Evolutionary conservation across 2,888 invertebrate genomes (phyloP), one percentile per base, ranked within the genome.

Genomic region (Ichneumon xanthorius): DNA sequence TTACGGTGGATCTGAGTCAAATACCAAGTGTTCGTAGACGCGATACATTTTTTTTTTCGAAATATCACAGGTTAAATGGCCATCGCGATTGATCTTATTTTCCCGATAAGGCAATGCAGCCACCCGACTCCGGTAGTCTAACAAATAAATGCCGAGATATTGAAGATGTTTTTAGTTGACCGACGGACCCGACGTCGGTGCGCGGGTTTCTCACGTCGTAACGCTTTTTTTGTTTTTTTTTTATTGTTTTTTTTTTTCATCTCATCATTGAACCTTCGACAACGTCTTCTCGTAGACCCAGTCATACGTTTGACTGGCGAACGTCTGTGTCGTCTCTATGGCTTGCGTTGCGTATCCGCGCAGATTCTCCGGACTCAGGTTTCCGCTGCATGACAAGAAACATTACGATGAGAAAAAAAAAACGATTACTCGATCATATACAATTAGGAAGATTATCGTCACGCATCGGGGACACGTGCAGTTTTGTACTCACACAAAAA

Each of bases 271-370:
- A 94, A 96, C 96, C 94, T 96, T 96, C 11, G 96, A 96, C 92
- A 96, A 95, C 48, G 96, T 95, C 93, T 98, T 97, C 94, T 97
- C 95, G 93, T 97, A 96, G 88, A 97, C 95, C 96, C 97, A 97
- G 91, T 96, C 95, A 92, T 96, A 97, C 90, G 96, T 97, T 87
- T 96, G 95, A 9, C 95, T 94, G 78, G 97, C 96, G 84, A 96
- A 96, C 88, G 95, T 94, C 89, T 96, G 95, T 19, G 97, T 97
- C 82, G 96, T 95, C 89, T 97, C 96, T 16, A 97, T 94, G 0
- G 96, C 96, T 63, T 95, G 94, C 84, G 95, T 94, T 0, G 96
- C 96, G 85, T 96, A 96, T 94, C 95, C 96, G 89, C 96, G 96
- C 75, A 97, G 95, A 91, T 96, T 97, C 93, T 97, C 97, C 7